Base-by-base conservation (phyloP, 2,797 vertebrate genomes). In the Hephaestus fuliginosus region DNA sequence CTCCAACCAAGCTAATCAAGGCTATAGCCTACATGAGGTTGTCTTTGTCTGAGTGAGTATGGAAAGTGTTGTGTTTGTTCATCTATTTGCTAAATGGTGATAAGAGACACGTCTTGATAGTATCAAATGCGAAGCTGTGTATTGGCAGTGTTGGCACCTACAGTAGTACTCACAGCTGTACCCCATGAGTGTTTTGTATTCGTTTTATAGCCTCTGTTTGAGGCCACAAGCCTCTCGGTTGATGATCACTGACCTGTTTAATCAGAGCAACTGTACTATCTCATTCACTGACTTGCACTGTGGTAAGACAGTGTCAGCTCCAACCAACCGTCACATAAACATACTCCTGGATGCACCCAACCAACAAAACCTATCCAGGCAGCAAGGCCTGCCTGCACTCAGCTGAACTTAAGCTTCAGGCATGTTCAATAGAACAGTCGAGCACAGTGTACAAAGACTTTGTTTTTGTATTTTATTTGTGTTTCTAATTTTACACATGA, bases 241-340 rank as follows among this genome's bases (percentile, higher is more conserved):
- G 77, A 86, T 84, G 72, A 80, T 74, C 84, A 68, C 73, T 89
- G 89, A 86, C 81, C 88, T 88, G 63, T 80, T 84, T 85, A 76
- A 82, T 86, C 64, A 69, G 79, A 86, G 68, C 68, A 68, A 80
- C 73, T 80, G 72, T 81, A 82, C 67, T 52, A 48, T 70, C 63
- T 53, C 72, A 78, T 88, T 87, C 81, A 82, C 61, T 70, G 77
- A 86, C 51, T 74, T 86, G 64, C 7, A 52, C 73, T 61, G 41
- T 36, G 60, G 71, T 69, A 56, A 72, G 67, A 84, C 67, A 3
- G 51, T 70, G 80, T 90, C 78, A 39, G 68, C 78, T 88, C 76
- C 78, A 88, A 53, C 81, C 83, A 83, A 51, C 76, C 65, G 2
- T 81, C 65, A 76, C 80, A 55, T 66, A 57, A 83, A 83, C 77